Evolutionary conservation across 2,888 invertebrate genomes (phyloP).

Genomic region (Anagyrus pseudococci): DNA sequence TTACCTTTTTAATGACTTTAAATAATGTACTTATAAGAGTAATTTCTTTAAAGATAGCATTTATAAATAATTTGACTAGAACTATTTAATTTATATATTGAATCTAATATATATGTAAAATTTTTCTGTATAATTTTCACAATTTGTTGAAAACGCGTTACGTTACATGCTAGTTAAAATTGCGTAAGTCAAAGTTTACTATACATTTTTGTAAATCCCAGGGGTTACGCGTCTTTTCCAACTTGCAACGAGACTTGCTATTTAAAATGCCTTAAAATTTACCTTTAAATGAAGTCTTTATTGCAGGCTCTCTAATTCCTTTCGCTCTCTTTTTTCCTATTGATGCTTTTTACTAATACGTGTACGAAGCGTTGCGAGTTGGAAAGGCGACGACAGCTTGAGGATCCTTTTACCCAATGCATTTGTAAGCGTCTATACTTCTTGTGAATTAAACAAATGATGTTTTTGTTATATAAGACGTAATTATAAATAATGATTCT

Average conservation of each 20-base stretch:
- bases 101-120: constrained; percentile 6
- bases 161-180: constrained; percentile 4
- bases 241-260: constrained; percentile 30
- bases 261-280: not conserved
- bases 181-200: constrained; percentile 12
- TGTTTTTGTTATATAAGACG: not conserved
- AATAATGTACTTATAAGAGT: not conserved
- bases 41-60: not conserved
- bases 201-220: constrained; percentile 20
- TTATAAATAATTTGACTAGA: not conserved
- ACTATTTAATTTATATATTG: not conserved
- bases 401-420: constrained; percentile 22
- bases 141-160: constrained; percentile 11
- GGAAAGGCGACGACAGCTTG: constrained; percentile 41
- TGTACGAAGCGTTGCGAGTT: constrained; percentile 39
- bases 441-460: not conserved
- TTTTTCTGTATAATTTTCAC: constrained; percentile 8
- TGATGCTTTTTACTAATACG: not conserved
- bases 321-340: constrained; percentile 1
- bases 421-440: constrained; percentile 12
- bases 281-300: constrained; percentile 5
- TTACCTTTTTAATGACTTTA: no score
- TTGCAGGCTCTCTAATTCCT: constrained; percentile 6
- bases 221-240: constrained; percentile 32
- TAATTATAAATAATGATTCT: not conserved